Evolutionary conservation across 2,797 vertebrate genomes (phyloP).

Genomic region (Sebastes miniatus): DNA sequence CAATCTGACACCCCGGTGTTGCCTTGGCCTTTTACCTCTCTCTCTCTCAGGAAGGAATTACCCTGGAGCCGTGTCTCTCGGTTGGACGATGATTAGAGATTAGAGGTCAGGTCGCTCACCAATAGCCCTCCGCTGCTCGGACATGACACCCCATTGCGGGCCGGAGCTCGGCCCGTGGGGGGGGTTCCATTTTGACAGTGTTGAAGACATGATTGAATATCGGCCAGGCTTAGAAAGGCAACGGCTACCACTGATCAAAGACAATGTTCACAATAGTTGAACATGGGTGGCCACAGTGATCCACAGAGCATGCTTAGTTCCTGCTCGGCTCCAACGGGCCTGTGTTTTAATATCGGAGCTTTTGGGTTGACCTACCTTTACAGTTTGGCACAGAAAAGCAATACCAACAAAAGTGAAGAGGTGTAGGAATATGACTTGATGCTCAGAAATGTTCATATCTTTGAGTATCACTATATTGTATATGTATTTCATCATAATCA

Average conservation of each 20-base stretch:
- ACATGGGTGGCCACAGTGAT: constrained; percentile 56
- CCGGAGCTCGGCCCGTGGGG: constrained; percentile 62
- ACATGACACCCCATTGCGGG: constrained; percentile 77
- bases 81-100: constrained; percentile 73
- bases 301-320: not conserved
- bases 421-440: not conserved
- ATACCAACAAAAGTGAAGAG: too few species aligned
- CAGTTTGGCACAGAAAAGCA: not conserved
- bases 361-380: not conserved
- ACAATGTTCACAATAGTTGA: constrained; percentile 23
- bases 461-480: not conserved
- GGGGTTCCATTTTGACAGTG: constrained; percentile 63
- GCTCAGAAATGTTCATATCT: not conserved
- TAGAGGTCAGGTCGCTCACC: constrained; percentile 76
- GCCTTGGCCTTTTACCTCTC: constrained; percentile 68
- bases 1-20: constrained; percentile 17
- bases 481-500: not conserved
- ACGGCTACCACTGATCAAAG: constrained; percentile 46
- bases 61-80: constrained; percentile 52
- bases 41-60: constrained; percentile 69
- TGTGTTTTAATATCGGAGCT: not conserved
- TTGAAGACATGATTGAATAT: constrained; percentile 52
- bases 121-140: constrained; percentile 72
- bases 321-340: not conserved
- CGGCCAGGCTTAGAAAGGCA: constrained; percentile 49